Percentiles rank a stretch among this genome's conserved stretches.
phyloP scores from a whole-genome alignment of 2,797 vertebrate genomes.

The Macropus fuliginosus region DNA sequence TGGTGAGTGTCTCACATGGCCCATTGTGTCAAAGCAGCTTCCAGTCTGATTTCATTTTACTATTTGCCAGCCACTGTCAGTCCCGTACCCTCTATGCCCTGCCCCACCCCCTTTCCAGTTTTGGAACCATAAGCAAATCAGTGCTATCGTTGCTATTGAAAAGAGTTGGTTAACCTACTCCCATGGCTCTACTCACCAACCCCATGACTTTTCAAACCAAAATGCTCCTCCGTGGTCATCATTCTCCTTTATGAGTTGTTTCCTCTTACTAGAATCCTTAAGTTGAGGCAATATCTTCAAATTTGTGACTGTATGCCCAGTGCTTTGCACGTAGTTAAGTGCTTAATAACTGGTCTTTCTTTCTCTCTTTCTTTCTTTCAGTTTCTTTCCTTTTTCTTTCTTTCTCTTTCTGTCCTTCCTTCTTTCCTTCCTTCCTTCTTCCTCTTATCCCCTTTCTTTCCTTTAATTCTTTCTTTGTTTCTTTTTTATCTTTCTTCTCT shows the following conservation, averaged over 20 bases:
- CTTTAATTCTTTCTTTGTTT: too few relatives aligned
- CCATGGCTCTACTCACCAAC: background rate
- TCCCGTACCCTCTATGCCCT: background rate
- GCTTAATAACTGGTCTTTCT: background rate
- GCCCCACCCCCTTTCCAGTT: background rate
- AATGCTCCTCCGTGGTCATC: background rate
- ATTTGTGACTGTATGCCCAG: background rate
- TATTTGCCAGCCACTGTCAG: background rate
- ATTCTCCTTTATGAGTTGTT: background rate
- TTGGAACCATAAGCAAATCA: background rate
- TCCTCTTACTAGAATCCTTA: background rate
- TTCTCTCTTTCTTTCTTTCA: background rate
- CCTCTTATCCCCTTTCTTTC: too few relatives aligned
- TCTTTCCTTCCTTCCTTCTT: too few relatives aligned
- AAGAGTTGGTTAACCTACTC: background rate
- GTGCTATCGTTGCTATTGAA: background rate
- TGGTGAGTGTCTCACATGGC: background rate
- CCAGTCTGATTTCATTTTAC: background rate
- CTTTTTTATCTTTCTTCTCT: background rate
- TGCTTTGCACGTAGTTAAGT: background rate
- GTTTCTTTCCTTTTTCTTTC: too few relatives aligned
- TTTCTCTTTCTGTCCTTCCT: too few relatives aligned
- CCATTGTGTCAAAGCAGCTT: background rate
- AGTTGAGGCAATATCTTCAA: background rate
- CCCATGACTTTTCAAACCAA: background rate